Evolutionary conservation across 2,113 vertebrate species (phyloP).

Genomic region (Noctilio leporinus): DNA sequence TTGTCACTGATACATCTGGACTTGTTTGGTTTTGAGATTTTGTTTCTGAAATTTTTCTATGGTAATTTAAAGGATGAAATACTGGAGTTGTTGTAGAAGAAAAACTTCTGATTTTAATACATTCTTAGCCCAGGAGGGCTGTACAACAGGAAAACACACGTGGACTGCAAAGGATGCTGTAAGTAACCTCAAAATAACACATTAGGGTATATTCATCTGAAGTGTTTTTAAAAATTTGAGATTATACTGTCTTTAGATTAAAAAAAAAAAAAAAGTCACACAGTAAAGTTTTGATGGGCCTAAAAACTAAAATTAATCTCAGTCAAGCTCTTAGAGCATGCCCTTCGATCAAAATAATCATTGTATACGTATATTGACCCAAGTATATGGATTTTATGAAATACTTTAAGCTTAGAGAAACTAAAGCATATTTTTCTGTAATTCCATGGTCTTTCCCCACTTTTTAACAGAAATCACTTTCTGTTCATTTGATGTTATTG

Average conservation of each 20-base stretch:
- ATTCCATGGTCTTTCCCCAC: not conserved
- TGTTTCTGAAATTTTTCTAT: conserved; percentile 17
- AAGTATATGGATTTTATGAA: not conserved
- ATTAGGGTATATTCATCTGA: not conserved
- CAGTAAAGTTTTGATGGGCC: not conserved
- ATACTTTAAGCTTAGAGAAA: not conserved
- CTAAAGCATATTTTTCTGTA: not conserved
- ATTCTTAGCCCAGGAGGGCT: conserved; percentile 95
- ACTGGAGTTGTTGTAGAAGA: conserved; percentile 97
- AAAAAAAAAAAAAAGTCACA: not conserved
- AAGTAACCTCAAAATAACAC: conserved; percentile 66
- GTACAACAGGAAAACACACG: conserved; percentile 86
- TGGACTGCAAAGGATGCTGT: conserved; percentile 93
- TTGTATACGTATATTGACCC: not conserved
- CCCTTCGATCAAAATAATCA: not conserved
- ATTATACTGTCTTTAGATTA: not conserved
- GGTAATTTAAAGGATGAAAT: conserved; percentile 90
- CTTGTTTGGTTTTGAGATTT: conserved; percentile 5
- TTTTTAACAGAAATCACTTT: not conserved
- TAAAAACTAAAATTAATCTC: not conserved
- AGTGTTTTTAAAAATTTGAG: not conserved
- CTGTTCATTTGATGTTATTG: not conserved
- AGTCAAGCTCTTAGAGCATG: not conserved
- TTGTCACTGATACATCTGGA: not conserved
- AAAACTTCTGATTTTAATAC: conserved; percentile 97